phyloP scores from a whole-genome alignment of 2,797 vertebrate genomes.

The Trematomus bernacchii region DNA sequence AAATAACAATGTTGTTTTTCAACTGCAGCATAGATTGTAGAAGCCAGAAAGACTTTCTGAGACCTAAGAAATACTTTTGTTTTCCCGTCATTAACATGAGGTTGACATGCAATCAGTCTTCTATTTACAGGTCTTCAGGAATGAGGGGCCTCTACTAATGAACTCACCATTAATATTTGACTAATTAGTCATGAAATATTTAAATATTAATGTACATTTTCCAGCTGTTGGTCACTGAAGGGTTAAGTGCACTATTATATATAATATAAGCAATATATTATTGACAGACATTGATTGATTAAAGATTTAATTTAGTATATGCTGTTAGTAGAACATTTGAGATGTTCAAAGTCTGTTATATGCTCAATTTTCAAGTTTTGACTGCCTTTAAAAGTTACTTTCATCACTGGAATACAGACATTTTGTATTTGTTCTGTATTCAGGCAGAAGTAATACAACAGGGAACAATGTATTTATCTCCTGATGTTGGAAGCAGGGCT shows the following conservation, averaged over 20 bases:
- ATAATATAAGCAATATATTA: neutral
- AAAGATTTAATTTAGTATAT: neutral
- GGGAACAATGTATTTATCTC: conserved; percentile 76
- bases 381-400: conserved; percentile 48
- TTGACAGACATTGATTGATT: neutral
- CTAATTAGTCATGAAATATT: conserved; percentile 87
- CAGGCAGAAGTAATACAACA: conserved; percentile 74
- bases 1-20: conserved; percentile 38
- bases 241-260: conserved; percentile 38
- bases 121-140: conserved; percentile 80
- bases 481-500: conserved; percentile 73
- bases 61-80: neutral
- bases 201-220: conserved; percentile 82
- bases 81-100: conserved; percentile 38
- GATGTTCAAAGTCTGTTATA: neutral
- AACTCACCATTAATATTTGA: conserved; percentile 88
- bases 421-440: conserved; percentile 69
- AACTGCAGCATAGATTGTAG: neutral
- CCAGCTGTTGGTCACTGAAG: conserved; percentile 85
- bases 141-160: conserved; percentile 84
- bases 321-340: neutral
- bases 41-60: conserved; percentile 2
- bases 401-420: conserved; percentile 31
- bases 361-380: conserved; percentile 22
- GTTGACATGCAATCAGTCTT: conserved; percentile 75